Conservation (phyloP, 2,113 vertebrate species). For the Apodemus speciosus region DNA sequence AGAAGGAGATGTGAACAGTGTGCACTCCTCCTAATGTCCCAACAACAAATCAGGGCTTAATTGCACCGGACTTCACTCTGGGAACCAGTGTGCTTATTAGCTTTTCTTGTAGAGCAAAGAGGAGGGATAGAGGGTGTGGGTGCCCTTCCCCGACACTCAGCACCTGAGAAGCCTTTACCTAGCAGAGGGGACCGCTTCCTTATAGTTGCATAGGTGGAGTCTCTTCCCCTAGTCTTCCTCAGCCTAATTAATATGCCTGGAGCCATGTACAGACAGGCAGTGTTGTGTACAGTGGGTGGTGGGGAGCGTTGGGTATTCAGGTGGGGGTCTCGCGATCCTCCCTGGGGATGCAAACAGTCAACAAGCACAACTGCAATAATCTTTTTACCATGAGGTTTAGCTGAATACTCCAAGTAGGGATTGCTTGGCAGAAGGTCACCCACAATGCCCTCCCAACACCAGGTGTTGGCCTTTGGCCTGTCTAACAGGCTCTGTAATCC, state of each 20-base stretch:
- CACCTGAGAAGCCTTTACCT: background rate
- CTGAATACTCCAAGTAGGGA: background rate
- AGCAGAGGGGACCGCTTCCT: background rate
- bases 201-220: background rate
- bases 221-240: background rate
- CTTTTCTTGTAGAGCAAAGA: background rate
- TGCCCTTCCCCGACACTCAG: background rate
- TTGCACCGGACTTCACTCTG: background rate
- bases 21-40: background rate
- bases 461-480: background rate
- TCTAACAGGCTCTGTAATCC: background rate
- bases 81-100: background rate
- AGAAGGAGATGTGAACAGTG: background rate
- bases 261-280: background rate
- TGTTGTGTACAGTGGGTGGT: background rate
- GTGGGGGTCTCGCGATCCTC: background rate
- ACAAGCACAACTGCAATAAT: background rate
- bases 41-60: background rate
- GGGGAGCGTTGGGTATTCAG: background rate
- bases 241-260: background rate
- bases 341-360: background rate
- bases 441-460: background rate
- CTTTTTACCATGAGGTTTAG: background rate
- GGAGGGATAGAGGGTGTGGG: background rate
- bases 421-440: background rate